These are phyloP conservation scores for Phataginus tetradactyla DNA, from an alignment of 2,797 vertebrate species.

Conservation along the genomic window DNA sequence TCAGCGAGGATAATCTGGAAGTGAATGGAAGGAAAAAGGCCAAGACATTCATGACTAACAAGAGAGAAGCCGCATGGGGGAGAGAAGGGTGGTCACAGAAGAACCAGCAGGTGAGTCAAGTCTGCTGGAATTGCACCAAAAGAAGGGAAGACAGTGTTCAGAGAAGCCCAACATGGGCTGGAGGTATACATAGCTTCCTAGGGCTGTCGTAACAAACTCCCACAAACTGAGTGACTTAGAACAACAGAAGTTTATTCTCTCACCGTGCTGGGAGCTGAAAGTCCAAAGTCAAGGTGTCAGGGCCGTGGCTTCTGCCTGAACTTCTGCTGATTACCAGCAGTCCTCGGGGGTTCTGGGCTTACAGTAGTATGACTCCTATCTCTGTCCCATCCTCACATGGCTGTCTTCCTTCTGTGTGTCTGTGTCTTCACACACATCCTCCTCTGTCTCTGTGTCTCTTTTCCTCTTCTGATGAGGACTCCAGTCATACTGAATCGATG, in stretches of 20 bases:
- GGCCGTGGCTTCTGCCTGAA: background rate
- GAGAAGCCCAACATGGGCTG: background rate
- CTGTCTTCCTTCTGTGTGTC: background rate
- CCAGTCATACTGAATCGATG: background rate
- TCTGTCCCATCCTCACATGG: background rate
- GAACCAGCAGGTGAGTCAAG: no score
- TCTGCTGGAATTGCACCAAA: no score
- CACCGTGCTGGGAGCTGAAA: background rate
- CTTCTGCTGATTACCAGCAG: background rate
- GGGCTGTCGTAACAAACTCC: background rate
- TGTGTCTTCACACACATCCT: background rate
- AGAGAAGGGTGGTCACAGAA: no score
- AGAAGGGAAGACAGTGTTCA: background rate
- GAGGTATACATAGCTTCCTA: background rate
- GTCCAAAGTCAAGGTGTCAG: background rate
- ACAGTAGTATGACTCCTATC: background rate
- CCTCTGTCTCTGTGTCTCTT: background rate
- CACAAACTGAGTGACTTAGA: background rate
- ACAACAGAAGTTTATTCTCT: background rate
- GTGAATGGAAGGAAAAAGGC: background rate
- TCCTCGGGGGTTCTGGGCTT: no score
- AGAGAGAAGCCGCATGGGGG: background rate
- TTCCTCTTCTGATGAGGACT: background rate
- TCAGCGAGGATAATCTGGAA: background rate
- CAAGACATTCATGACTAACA: background rate